phyloP scores from a whole-genome alignment of 2,888 invertebrate species.

The Tethea ocularis region DNA sequence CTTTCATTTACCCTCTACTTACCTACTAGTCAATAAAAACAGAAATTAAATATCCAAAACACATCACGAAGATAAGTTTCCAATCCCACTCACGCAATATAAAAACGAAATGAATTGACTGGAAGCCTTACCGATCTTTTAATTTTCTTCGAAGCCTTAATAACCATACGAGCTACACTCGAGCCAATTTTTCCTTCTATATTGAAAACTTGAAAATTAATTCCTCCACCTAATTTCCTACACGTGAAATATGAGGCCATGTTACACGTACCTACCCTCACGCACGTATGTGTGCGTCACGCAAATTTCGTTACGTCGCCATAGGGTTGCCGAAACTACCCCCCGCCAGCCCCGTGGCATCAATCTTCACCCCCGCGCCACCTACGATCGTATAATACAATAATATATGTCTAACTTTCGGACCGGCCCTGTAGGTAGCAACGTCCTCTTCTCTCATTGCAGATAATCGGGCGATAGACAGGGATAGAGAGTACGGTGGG shows the following conservation, averaged over 20 bases:
- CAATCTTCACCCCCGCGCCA: conserved; percentile 81
- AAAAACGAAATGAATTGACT: conserved; percentile 24
- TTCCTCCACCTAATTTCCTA: conserved; percentile 77
- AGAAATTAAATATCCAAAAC: neutral
- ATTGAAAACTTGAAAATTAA: conserved; percentile 82
- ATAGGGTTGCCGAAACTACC: conserved; percentile 82
- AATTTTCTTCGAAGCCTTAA: conserved; percentile 61
- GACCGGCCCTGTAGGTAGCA: conserved; percentile 80
- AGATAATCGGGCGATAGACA: conserved; percentile 39
- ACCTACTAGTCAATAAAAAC: neutral
- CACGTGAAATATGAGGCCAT: conserved; percentile 77
- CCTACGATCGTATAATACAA: conserved; percentile 82
- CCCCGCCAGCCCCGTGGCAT: conserved; percentile 67
- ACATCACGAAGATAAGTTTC: conserved; percentile 5
- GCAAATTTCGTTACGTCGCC: conserved; percentile 79
- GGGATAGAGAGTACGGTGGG: conserved; percentile 60
- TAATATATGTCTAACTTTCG: conserved; percentile 84
- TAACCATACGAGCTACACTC: conserved; percentile 45
- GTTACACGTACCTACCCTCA: conserved; percentile 36
- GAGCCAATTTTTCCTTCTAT: conserved; percentile 69
- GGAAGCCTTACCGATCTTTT: conserved; percentile 53
- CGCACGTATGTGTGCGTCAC: conserved; percentile 71
- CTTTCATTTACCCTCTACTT: too few species aligned
- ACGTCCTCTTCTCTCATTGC: conserved; percentile 45
- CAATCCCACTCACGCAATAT: conserved; percentile 17